Evolutionary conservation across 2,797 vertebrate genomes (phyloP).

Genomic region (Rhinatrema bivittatum): DNA sequence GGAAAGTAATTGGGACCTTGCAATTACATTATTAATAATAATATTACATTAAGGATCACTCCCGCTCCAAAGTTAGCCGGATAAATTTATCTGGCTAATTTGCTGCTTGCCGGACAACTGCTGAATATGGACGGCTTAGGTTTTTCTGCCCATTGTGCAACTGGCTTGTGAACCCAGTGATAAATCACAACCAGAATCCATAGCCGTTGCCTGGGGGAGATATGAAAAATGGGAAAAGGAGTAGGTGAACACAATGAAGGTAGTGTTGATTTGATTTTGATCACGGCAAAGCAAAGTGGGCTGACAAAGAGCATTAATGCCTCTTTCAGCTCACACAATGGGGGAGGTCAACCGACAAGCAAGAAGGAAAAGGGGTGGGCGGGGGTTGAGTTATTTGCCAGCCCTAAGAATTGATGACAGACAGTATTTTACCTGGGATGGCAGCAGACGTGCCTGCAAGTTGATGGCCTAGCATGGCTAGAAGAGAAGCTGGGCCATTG

Average conservation of each 20-base stretch:
- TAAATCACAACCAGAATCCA: constrained; percentile 27
- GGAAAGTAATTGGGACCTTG: too few species aligned
- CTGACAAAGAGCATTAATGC: constrained; percentile 63
- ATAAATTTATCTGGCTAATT: too few species aligned
- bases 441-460: constrained; percentile 29
- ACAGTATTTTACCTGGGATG: constrained; percentile 42
- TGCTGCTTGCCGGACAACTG: too few species aligned
- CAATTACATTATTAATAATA: too few species aligned
- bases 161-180: constrained; percentile 16
- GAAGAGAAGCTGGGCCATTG: constrained; percentile 28
- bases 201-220: constrained; percentile 7
- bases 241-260: constrained; percentile 24
- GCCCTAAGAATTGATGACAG: constrained; percentile 60
- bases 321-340: constrained; percentile 60
- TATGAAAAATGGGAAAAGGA: constrained; percentile 13
- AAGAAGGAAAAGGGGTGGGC: constrained; percentile 11
- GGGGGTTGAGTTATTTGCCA: constrained; percentile 41
- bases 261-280: constrained; percentile 73
- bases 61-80: too few species aligned
- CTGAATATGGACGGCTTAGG: too few species aligned
- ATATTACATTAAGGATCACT: too few species aligned
- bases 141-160: constrained; percentile 20
- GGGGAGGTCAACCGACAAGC: constrained; percentile 55
- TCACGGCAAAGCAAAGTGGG: constrained; percentile 70
- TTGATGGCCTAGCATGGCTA: constrained; percentile 15